Evolutionary conservation across 1,140 invertebrate genomes (phyloP).

Genomic region (Procambarus clarkii): DNA sequence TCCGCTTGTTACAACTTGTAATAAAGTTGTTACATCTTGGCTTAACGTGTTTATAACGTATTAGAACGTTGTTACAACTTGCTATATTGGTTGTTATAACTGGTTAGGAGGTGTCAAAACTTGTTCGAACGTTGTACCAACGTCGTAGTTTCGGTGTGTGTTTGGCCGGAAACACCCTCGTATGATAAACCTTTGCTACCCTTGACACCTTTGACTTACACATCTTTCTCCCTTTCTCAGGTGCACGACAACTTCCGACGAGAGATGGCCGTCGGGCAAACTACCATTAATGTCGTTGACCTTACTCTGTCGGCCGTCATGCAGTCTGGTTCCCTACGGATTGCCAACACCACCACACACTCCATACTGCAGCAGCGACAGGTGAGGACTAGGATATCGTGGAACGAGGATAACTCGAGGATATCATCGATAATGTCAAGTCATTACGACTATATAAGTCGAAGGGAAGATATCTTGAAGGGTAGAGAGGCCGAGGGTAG

Average conservation of each 20-base stretch:
- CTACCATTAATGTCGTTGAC: slow-evolving; percentile 93
- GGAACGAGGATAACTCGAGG: not conserved
- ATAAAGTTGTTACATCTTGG: too few relatives aligned
- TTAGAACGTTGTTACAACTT: too few relatives aligned
- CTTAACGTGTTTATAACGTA: too few relatives aligned
- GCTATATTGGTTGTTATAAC: too few relatives aligned
- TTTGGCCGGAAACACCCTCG: too few relatives aligned
- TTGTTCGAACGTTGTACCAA: too few relatives aligned
- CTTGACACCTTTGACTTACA: not conserved
- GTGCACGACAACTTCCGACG: slow-evolving; percentile 53
- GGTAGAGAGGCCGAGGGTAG: not conserved
- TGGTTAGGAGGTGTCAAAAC: too few relatives aligned
- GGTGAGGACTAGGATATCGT: not conserved
- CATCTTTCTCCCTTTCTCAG: slow-evolving; percentile 3
- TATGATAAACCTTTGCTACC: too few relatives aligned
- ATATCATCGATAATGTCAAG: too few relatives aligned
- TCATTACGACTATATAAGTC: too few relatives aligned
- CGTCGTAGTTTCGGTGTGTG: too few relatives aligned
- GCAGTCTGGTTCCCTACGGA: slow-evolving; percentile 94
- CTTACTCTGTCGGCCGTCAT: slow-evolving; percentile 95
- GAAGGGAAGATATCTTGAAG: not conserved
- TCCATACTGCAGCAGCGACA: slow-evolving; percentile 22
- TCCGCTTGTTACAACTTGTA: too few relatives aligned
- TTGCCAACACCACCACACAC: slow-evolving; percentile 94
- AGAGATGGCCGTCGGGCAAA: slow-evolving; percentile 74